Conservation (phyloP, 2,888 invertebrate species). For the Sepioteuthis lessoniana region DNA sequence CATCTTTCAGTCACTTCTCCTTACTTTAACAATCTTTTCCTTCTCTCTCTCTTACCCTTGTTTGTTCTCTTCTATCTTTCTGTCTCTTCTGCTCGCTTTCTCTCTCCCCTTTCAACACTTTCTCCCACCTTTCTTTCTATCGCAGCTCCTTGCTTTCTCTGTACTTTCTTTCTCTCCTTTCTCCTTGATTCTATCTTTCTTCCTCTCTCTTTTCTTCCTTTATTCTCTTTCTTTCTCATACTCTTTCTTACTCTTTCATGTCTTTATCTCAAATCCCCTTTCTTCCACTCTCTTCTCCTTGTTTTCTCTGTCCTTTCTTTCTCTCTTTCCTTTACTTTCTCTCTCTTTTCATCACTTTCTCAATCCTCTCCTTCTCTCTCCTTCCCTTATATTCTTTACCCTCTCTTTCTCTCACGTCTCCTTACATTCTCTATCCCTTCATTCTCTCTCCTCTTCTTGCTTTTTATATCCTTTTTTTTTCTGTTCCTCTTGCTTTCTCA, state of each 20-base stretch:
- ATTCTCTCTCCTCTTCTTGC: background rate
- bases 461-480: no score
- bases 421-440: no score
- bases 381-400: no score
- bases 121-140: background rate
- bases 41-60: background rate
- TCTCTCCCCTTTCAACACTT: no score
- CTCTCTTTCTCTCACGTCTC: background rate
- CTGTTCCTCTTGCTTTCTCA: background rate
- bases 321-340: no score
- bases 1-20: no score
- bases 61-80: background rate
- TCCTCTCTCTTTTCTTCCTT: background rate
- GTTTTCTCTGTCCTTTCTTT: background rate
- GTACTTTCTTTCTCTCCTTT: background rate
- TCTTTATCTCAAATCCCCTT: background rate
- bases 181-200: background rate
- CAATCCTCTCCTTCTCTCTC: no score
- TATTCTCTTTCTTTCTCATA: background rate
- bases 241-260: background rate
- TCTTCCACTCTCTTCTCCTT: background rate
- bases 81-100: background rate
- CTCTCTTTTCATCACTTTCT: background rate
- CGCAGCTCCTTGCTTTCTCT: no score
- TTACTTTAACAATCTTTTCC: no score